Percentiles rank a stretch among this genome's conserved stretches.
These are phyloP conservation scores for Catharus minimus DNA, from an alignment of 2,113 vertebrate species.

Conservation along the genomic window DNA sequence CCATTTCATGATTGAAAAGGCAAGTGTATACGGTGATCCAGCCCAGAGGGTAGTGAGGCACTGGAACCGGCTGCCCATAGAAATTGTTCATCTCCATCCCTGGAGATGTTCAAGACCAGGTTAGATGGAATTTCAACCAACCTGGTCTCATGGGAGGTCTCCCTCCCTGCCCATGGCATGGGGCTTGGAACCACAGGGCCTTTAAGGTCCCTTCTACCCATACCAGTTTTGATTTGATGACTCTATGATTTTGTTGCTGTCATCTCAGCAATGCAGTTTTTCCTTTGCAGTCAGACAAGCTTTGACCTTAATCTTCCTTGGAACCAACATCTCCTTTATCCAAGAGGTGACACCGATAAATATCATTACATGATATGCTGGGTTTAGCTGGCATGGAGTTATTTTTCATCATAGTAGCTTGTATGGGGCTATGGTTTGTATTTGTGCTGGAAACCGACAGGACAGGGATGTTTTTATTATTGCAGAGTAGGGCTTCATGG, in stretches of 20 bases:
- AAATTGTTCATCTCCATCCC: not conserved
- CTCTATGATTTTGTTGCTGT: not conserved
- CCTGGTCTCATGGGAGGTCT: accelerated
- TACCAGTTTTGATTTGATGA: not conserved
- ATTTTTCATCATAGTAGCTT: not conserved
- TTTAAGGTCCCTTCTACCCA: not conserved
- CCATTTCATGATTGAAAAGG: conserved; percentile 8
- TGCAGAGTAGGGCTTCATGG: not conserved
- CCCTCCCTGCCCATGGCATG: not conserved
- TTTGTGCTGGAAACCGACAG: not conserved
- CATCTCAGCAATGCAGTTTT: not conserved
- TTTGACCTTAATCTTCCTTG: not conserved
- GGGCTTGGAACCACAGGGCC: not conserved
- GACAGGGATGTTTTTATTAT: not conserved
- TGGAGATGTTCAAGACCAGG: not conserved
- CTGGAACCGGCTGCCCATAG: not conserved
- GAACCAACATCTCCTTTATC: not conserved
- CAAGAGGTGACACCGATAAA: not conserved
- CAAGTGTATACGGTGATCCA: not conserved
- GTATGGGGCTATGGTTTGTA: not conserved
- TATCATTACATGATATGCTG: too few species aligned
- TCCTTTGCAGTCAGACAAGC: not conserved
- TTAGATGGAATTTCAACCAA: not conserved
- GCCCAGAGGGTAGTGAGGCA: too few species aligned
- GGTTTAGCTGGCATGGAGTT: not conserved